Conservation (phyloP, 1,140 invertebrate species). For the Belonocnema kinseyi region DNA sequence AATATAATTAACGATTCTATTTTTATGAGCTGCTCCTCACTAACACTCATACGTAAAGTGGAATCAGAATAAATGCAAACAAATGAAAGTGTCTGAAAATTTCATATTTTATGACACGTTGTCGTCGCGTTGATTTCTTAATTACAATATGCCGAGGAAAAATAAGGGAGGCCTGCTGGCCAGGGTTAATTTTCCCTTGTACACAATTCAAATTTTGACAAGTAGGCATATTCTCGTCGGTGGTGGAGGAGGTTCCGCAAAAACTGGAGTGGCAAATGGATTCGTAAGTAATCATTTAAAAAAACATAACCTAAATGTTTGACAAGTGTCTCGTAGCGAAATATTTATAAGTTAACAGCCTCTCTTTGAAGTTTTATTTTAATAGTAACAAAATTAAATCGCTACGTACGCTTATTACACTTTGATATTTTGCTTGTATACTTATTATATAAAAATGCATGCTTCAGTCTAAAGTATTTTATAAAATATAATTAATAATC, state of each 20-base stretch:
- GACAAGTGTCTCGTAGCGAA: constrained; percentile 17
- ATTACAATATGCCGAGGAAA: constrained; percentile 69
- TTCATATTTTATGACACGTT: neutral
- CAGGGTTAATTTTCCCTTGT: constrained; percentile 94
- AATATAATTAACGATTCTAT: too few species aligned
- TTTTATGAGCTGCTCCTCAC: too few species aligned
- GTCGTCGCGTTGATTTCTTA: constrained; percentile 6
- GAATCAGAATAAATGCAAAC: neutral
- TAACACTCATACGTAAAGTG: neutral
- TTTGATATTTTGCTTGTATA: too few species aligned
- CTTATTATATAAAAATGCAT: too few species aligned
- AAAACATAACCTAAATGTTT: constrained; percentile 27
- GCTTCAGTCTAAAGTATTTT: too few species aligned
- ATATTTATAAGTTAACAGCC: neutral
- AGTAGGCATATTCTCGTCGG: constrained; percentile 95
- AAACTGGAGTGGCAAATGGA: constrained; percentile 96
- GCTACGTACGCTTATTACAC: too few species aligned
- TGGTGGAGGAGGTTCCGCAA: constrained; percentile 95
- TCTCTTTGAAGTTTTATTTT: too few species aligned
- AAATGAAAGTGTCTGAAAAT: neutral
- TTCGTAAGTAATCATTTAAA: constrained; percentile 81
- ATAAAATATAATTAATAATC: too few species aligned
- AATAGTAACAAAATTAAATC: too few species aligned
- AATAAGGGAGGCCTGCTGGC: constrained; percentile 84
- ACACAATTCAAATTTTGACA: constrained; percentile 91